Conservation (phyloP, 2,113 vertebrate genomes). For the Nothocercus nigrocapillus region DNA sequence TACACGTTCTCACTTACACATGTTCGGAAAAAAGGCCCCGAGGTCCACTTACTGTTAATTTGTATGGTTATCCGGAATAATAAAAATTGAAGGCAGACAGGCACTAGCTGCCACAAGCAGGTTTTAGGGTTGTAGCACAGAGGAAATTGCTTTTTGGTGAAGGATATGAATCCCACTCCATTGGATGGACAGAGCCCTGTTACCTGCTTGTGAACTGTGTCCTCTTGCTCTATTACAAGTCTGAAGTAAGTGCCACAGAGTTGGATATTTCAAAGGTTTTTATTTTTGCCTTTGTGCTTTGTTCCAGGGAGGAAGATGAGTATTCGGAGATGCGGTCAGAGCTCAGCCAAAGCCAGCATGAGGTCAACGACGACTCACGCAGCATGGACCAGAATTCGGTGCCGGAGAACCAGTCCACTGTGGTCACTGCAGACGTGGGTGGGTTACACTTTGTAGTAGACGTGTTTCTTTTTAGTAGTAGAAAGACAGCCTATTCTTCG, state of each 20-base stretch:
- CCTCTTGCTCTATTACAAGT: background rate
- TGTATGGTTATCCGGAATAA: background rate
- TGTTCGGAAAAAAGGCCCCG: background rate
- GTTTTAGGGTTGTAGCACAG: fast-evolving
- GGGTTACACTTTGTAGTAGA: slow-evolving; percentile 34
- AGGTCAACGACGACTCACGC: slow-evolving; percentile 83
- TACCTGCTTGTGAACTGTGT: background rate
- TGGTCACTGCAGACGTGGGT: slow-evolving; percentile 89
- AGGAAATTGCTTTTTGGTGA: background rate
- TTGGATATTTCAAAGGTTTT: background rate
- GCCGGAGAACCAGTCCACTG: slow-evolving; percentile 87
- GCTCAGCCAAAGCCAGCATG: slow-evolving; percentile 88
- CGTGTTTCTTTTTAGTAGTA: fast-evolving
- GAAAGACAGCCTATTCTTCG: background rate
- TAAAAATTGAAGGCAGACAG: background rate
- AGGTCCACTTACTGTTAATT: background rate
- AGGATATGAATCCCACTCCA: background rate
- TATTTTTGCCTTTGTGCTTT: slow-evolving; percentile 7
- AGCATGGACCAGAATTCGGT: slow-evolving; percentile 87
- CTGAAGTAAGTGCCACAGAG: background rate
- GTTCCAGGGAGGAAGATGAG: slow-evolving; percentile 87
- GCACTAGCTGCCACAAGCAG: background rate
- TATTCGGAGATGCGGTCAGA: slow-evolving; percentile 86
- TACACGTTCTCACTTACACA: background rate
- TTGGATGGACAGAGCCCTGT: background rate